A percentile compares a stretch with the other conserved stretches of the same genome.
These are phyloP conservation scores for Bombus confusus DNA, from an alignment of 1,140 invertebrate genomes.

Conservation along the genomic window DNA sequence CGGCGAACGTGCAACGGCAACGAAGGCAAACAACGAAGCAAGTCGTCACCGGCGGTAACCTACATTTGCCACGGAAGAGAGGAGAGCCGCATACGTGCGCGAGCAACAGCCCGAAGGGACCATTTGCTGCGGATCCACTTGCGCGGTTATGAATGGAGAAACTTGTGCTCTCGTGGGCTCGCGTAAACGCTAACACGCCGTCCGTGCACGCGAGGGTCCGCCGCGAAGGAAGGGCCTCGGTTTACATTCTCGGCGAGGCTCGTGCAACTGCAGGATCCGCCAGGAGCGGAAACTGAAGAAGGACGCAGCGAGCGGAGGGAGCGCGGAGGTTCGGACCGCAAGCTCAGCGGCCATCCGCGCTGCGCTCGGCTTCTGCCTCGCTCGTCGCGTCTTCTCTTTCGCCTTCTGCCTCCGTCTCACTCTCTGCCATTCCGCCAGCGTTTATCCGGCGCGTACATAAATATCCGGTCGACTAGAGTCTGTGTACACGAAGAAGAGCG, in stretches of 20 bases:
- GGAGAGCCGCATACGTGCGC: conserved; percentile 47
- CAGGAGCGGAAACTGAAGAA: background rate
- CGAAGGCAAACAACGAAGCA: conserved; percentile 7
- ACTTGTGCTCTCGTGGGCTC: conserved; percentile 70
- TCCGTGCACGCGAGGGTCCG: conserved; percentile 34
- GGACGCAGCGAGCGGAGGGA: background rate
- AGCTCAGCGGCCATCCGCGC: conserved; percentile 18
- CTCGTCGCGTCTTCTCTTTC: background rate
- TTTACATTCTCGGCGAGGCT: background rate
- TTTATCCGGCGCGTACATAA: conserved; percentile 38
- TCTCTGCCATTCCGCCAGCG: background rate
- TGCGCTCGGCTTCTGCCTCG: background rate
- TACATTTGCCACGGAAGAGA: conserved; percentile 70
- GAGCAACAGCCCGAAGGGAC: conserved; percentile 56
- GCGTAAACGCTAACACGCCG: conserved; percentile 69
- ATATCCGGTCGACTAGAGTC: background rate
- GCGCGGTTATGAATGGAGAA: conserved; percentile 78
- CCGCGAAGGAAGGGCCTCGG: conserved; percentile 48
- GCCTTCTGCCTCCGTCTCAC: background rate
- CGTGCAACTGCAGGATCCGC: background rate
- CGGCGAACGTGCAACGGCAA: background rate
- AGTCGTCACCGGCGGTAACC: conserved; percentile 72
- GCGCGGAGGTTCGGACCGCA: background rate
- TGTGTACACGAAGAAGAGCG: background rate
- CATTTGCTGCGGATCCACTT: conserved; percentile 56